A percentile compares a stretch with the other conserved stretches of the same genome.
Conservation (phyloP, 2,888 invertebrate genomes). For the Drosophila mayaguana region DNA sequence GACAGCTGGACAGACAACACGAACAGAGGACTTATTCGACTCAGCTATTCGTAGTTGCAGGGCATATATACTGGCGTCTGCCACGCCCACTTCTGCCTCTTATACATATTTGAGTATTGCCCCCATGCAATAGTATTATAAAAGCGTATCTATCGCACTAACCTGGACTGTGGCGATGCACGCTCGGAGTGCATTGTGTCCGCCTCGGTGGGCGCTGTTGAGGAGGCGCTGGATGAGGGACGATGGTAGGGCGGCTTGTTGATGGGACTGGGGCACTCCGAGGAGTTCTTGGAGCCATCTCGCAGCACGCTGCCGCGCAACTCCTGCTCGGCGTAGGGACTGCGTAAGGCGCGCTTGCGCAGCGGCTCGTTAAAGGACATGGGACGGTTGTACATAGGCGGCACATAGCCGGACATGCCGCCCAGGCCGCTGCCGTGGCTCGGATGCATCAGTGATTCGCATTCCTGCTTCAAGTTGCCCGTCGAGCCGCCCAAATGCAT, state of each 20-base stretch:
- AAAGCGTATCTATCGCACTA: constrained; percentile 18
- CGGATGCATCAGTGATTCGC: constrained; percentile 85
- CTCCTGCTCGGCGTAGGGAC: constrained; percentile 85
- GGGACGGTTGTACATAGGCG: constrained; percentile 85
- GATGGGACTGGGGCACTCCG: constrained; percentile 86
- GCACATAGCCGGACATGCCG: constrained; percentile 84
- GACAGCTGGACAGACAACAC: too few relatives aligned
- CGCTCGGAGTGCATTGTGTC: constrained; percentile 85
- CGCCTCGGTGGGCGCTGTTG: constrained; percentile 85
- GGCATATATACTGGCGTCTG: neutral
- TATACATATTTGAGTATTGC: neutral
- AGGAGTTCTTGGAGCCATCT: constrained; percentile 86
- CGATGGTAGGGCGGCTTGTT: constrained; percentile 84
- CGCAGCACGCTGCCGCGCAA: constrained; percentile 89
- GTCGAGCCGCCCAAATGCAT: constrained; percentile 76
- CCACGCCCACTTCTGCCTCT: neutral
- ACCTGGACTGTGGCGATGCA: constrained; percentile 85
- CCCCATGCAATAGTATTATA: neutral
- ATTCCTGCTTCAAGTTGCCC: constrained; percentile 84
- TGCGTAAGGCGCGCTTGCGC: constrained; percentile 87
- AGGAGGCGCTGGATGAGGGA: constrained; percentile 85
- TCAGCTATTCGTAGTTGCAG: neutral
- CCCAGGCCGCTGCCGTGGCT: constrained; percentile 82
- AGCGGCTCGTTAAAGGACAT: constrained; percentile 85
- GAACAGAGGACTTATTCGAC: too few relatives aligned